Conservation (phyloP, 1,140 invertebrate genomes). For the Eufriesea mexicana region DNA sequence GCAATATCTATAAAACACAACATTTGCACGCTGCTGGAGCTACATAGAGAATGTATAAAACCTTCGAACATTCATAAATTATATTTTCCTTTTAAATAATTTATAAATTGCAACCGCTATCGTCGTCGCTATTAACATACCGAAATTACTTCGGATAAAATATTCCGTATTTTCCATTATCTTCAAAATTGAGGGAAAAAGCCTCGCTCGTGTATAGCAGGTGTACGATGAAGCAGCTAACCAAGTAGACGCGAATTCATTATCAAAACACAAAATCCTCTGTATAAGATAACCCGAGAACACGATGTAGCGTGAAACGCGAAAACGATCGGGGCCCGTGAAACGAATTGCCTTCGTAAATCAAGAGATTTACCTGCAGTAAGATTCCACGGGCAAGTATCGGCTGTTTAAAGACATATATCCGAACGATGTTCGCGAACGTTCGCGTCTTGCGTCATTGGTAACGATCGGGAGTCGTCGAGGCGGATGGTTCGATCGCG, state of each 20-base stretch:
- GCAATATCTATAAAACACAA: not conserved
- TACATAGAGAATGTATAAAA: not conserved
- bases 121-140: too few relatives aligned
- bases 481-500: constrained; percentile 28
- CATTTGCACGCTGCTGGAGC: not conserved
- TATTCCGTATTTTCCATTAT: too few relatives aligned
- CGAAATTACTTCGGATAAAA: too few relatives aligned
- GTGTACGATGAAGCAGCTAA: not conserved
- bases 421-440: not conserved
- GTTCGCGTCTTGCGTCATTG: constrained; percentile 23
- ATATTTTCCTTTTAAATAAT: too few relatives aligned
- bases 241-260: too few relatives aligned
- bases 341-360: constrained; percentile 41
- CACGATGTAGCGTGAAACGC: constrained; percentile 8
- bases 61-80: not conserved
- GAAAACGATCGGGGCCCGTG: constrained; percentile 14
- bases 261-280: constrained; percentile 5
- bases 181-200: not conserved
- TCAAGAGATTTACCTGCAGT: constrained; percentile 37
- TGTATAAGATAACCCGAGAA: not conserved
- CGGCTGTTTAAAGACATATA: constrained; percentile 39
- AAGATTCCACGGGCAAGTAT: constrained; percentile 36
- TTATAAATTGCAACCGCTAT: too few relatives aligned
- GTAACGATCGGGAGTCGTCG: constrained; percentile 36
- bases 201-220: not conserved